Percentiles rank a stretch among this genome's conserved stretches.
Conservation (phyloP, 2,113 vertebrate species). For the Macaca mulatta region DNA sequence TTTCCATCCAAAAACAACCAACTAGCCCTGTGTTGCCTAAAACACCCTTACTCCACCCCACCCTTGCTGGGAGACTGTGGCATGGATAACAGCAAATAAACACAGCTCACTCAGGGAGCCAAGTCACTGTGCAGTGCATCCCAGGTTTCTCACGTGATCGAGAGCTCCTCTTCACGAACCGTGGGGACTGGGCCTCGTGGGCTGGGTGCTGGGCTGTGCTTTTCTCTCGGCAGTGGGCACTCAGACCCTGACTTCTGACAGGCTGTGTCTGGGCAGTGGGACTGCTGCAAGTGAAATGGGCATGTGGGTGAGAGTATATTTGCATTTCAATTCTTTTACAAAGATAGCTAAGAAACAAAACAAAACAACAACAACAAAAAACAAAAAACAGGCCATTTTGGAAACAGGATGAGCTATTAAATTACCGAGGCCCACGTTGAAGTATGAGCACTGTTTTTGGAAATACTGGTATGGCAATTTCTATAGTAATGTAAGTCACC, state of each 20-base stretch:
- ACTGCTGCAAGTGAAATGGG: background rate
- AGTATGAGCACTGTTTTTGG: background rate
- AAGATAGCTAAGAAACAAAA: background rate
- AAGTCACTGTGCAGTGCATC: background rate
- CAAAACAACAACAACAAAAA: too few species aligned
- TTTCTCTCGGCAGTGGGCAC: background rate
- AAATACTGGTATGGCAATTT: background rate
- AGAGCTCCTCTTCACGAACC: background rate
- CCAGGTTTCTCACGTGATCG: accelerated
- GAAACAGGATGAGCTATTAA: background rate
- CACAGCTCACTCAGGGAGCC: background rate
- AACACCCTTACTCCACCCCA: too few species aligned
- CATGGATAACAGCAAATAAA: background rate
- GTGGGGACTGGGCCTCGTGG: accelerated
- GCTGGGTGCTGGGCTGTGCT: background rate
- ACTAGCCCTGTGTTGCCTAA: background rate
- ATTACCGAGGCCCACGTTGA: background rate
- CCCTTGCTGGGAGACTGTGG: background rate
- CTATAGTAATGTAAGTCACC: background rate
- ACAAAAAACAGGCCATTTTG: background rate
- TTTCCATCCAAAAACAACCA: background rate
- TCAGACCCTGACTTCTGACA: background rate
- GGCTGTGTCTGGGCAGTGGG: background rate
- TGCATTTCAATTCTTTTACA: background rate
- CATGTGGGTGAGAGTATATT: background rate